phyloP scores from a whole-genome alignment of 2,797 vertebrate genomes.

The Octomys mimax region DNA sequence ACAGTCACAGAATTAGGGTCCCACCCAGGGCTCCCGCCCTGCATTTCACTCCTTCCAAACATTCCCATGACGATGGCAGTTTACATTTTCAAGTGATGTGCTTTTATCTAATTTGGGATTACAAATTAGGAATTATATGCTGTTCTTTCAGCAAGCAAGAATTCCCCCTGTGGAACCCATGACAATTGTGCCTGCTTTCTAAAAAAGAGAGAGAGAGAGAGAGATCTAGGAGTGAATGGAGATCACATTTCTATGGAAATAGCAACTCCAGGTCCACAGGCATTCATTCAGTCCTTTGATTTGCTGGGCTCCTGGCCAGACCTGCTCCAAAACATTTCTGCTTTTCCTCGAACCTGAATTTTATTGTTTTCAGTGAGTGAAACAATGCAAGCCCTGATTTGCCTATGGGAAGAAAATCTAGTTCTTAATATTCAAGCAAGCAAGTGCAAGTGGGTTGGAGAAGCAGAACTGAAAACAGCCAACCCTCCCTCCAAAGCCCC shows the following conservation, averaged over 20 bases:
- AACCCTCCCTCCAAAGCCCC: background rate
- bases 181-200: background rate
- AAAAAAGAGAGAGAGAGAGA: background rate
- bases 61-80: background rate
- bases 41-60: background rate
- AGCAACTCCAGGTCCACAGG: background rate
- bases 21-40: background rate
- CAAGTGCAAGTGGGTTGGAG: background rate
- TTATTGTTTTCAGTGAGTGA: constrained; percentile 57
- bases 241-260: constrained; percentile 46
- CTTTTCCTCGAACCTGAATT: constrained; percentile 31
- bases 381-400: constrained; percentile 18
- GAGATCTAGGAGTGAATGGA: background rate
- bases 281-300: background rate
- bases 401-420: background rate
- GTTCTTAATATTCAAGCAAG: background rate
- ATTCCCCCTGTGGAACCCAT: background rate
- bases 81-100: background rate
- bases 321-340: background rate
- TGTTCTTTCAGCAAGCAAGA: constrained; percentile 22
- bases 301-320: background rate
- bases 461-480: background rate
- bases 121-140: background rate
- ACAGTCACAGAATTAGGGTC: background rate
- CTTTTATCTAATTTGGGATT: background rate